A percentile compares a stretch with the other conserved stretches of the same genome.
phyloP scores from a whole-genome alignment of 2,888 invertebrate genomes.

The Germaria angustata region DNA sequence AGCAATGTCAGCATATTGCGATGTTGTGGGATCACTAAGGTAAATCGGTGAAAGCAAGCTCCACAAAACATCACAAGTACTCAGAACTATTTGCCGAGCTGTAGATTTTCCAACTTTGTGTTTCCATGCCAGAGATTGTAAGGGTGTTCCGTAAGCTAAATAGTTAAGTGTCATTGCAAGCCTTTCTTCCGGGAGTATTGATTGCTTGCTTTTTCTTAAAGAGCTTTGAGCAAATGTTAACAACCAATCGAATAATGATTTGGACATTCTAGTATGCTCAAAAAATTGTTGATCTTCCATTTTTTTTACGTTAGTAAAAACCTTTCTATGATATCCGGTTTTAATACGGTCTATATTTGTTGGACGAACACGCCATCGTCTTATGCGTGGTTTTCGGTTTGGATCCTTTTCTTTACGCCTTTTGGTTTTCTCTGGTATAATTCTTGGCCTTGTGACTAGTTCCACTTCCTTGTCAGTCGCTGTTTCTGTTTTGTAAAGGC shows the following conservation, averaged over 20 bases:
- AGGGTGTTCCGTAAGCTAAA: slow-evolving; percentile 32
- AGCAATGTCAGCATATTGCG: slow-evolving; percentile 49
- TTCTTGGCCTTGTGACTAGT: not conserved
- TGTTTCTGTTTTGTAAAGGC: not conserved
- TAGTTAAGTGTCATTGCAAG: slow-evolving; percentile 29
- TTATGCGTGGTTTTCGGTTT: slow-evolving; percentile 2
- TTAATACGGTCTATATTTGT: slow-evolving; percentile 9
- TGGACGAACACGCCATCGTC: slow-evolving; percentile 33
- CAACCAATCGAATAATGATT: slow-evolving; percentile 41
- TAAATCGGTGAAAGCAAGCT: slow-evolving; percentile 37
- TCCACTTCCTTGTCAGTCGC: too few relatives aligned
- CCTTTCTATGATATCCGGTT: slow-evolving; percentile 25
- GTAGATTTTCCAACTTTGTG: slow-evolving; percentile 54
- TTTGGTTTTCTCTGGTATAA: not conserved
- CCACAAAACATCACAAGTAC: slow-evolving; percentile 34
- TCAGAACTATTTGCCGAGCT: slow-evolving; percentile 30
- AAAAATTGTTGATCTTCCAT: slow-evolving; percentile 37
- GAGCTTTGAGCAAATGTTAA: slow-evolving; percentile 12
- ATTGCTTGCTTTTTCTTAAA: slow-evolving; percentile 18
- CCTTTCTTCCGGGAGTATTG: slow-evolving; percentile 21
- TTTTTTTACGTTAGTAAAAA: slow-evolving; percentile 28
- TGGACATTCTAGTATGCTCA: slow-evolving; percentile 37
- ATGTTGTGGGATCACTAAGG: slow-evolving; percentile 2
- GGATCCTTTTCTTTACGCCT: not conserved
- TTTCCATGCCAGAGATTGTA: slow-evolving; percentile 35